Base-by-base conservation (phyloP, 2,797 vertebrate genomes). In the Apogon hyalosoma region DNA sequence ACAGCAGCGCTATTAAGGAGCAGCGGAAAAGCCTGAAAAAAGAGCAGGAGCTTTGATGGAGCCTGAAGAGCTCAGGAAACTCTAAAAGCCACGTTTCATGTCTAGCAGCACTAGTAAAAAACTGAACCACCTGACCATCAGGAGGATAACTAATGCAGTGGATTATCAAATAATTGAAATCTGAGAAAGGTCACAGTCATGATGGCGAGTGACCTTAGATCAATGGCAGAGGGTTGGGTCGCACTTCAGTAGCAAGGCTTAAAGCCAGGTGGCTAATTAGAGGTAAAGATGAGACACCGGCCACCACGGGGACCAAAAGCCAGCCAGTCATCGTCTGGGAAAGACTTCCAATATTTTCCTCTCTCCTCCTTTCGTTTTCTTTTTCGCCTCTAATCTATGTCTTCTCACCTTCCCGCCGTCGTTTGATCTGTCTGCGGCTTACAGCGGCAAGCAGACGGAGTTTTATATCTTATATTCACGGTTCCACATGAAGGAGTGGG, bases 121-220 rank as follows among this genome's bases (percentile, higher is more conserved):
- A 77, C 31, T 0, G 40, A 65, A 19, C 65, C 24, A 61, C 72
- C 57, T 28, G 42, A 24, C 67, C 70, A 57, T 72, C 60, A 28
- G 51, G 36, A 8, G 51, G 61, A 54, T 4, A 24, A 71, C 46
- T 31, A 57, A 79, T 49, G 59, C 3, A 4, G 55, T 14, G 55
- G 67, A 80, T 84, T 75, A 87, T 83, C 57, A 79, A 69, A 76
- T 74, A 85, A 86, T 55, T 82, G 75, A 71, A 83, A 85, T 83
- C 70, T 50, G 48, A 24, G 36, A 87, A 90, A 88, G 84, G 87
- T 83, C 71, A 77, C 14, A 1, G 3, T 43, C 14, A 1, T 58
- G 60, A 57, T 48, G 38, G 60, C 2, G 31, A 43, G 31, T 72
- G 80, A 84, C 80, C 81, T 80, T 41, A 70, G 80, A 86, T 87